Percentiles rank a stretch among this genome's conserved stretches.
Conservation (phyloP, 2,113 vertebrate genomes). For the Calidris pygmaea region DNA sequence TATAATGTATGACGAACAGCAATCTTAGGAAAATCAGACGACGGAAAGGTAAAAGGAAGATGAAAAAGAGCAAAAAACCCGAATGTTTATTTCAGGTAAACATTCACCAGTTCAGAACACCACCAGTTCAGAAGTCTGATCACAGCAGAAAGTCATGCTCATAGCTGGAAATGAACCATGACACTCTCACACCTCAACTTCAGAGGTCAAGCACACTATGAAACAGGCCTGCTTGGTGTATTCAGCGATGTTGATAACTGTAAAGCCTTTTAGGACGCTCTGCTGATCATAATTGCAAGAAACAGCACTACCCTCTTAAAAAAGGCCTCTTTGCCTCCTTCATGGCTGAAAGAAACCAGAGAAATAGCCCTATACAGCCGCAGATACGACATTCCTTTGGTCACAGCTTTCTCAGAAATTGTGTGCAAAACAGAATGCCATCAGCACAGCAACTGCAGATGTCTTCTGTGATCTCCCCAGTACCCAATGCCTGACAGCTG, state of each 20-base stretch:
- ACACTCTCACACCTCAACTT: background rate
- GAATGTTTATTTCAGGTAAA: background rate
- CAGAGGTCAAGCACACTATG: background rate
- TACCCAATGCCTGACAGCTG: background rate
- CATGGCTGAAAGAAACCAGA: background rate
- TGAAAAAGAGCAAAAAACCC: background rate
- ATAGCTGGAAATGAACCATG: background rate
- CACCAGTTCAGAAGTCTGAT: background rate
- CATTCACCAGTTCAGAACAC: background rate
- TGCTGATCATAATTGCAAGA: background rate
- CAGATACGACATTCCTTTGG: background rate
- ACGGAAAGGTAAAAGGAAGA: background rate
- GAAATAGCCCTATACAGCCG: background rate
- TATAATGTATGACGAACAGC: background rate
- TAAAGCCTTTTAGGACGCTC: background rate
- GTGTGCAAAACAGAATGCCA: background rate
- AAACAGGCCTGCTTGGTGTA: background rate
- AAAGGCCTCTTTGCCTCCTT: background rate
- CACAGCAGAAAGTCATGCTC: background rate
- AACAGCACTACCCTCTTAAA: background rate
- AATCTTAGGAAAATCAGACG: background rate
- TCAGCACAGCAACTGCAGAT: background rate
- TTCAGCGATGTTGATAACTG: background rate
- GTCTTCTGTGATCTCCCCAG: background rate
- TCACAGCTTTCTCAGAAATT: background rate